Conservation (phyloP, 2,888 invertebrate genomes). For the Arenicola marina region DNA sequence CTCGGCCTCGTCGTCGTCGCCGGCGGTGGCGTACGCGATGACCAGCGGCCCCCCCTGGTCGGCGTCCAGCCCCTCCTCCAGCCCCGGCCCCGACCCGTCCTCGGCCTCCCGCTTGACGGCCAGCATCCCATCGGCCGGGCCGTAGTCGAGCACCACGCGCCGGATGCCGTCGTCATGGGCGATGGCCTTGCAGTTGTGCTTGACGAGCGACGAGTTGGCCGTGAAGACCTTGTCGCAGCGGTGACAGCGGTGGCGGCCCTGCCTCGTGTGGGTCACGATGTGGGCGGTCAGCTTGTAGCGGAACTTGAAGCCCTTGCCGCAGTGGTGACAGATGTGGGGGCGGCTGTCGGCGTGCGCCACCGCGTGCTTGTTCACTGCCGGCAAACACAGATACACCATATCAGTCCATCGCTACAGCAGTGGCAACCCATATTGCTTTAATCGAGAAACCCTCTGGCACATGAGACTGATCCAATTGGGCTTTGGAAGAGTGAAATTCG, state of each 20-base stretch:
- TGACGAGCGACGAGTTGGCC: slow-evolving; percentile 27
- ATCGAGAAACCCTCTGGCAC: no score
- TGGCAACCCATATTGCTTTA: no score
- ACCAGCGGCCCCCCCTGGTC: no score
- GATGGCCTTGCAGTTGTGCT: slow-evolving; percentile 27
- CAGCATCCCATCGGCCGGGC: background rate
- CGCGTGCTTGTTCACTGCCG: slow-evolving; percentile 22
- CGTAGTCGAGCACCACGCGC: background rate
- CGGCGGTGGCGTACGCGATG: no score
- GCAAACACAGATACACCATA: background rate
- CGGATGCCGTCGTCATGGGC: no score
- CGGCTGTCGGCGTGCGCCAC: slow-evolving; percentile 28
- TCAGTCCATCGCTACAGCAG: no score
- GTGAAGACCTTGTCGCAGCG: slow-evolving; percentile 37
- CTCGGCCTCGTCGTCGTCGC: no score
- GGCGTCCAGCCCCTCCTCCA: no score
- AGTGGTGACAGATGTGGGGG: slow-evolving; percentile 33
- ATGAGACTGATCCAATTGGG: no score
- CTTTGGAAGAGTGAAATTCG: no score
- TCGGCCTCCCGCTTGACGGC: background rate
- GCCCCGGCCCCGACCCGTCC: no score
- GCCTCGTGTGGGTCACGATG: slow-evolving; percentile 34
- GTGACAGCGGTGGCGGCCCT: slow-evolving; percentile 27
- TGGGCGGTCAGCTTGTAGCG: slow-evolving; percentile 36
- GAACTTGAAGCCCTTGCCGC: slow-evolving; percentile 36